phyloP scores from a whole-genome alignment of 2,888 invertebrate species.

The Microplitis deprimator region DNA sequence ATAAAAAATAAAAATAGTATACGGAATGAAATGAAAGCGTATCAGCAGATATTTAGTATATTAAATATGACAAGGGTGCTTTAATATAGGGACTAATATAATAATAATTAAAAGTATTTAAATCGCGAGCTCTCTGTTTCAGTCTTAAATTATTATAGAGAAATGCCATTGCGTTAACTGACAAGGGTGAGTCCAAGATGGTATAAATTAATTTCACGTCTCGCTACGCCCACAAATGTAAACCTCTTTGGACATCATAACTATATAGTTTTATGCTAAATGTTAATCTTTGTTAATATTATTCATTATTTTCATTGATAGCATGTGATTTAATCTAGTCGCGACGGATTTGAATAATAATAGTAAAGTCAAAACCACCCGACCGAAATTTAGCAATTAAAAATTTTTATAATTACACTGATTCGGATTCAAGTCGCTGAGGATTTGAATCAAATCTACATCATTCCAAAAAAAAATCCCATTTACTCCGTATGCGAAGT shows the following conservation, averaged over 20 bases:
- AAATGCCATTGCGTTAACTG: constrained; percentile 14
- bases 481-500: too few species aligned
- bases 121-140: not conserved
- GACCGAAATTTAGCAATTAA: not conserved
- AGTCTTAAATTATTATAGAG: constrained; percentile 2
- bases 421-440: too few species aligned
- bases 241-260: not conserved
- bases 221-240: constrained; percentile 15
- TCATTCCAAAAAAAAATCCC: too few species aligned
- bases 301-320: constrained; percentile 9
- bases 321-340: constrained; percentile 14
- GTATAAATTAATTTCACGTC: constrained; percentile 20
- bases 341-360: not conserved
- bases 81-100: not conserved
- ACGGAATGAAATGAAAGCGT: not conserved
- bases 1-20: too few species aligned
- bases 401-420: not conserved
- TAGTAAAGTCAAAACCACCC: not conserved
- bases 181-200: constrained; percentile 6
- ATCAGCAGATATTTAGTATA: not conserved
- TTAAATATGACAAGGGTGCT: not conserved
- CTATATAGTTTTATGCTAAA: not conserved
- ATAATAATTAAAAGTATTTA: not conserved
- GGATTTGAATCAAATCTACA: too few species aligned
- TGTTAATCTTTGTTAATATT: not conserved